phyloP scores from a whole-genome alignment of 2,888 invertebrate species.

The Eilema griseolum region DNA sequence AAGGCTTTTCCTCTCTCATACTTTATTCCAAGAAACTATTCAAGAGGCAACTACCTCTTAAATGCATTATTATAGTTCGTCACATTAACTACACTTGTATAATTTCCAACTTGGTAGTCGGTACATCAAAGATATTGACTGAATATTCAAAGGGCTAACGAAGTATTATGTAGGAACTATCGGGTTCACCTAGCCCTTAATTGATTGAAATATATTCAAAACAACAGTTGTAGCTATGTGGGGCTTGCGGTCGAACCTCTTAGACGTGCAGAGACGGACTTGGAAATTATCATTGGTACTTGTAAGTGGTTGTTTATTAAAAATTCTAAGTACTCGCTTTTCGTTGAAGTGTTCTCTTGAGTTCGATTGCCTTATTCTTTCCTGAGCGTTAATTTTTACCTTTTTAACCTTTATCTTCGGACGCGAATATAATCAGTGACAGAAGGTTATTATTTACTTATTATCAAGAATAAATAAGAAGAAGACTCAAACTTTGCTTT shows the following conservation, averaged over 20 bases:
- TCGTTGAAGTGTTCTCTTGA: too few species aligned
- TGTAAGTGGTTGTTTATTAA: not conserved
- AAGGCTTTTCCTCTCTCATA: too few species aligned
- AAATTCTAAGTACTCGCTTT: not conserved
- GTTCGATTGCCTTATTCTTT: too few species aligned
- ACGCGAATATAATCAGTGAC: too few species aligned
- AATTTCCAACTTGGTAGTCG: slow-evolving; percentile 35
- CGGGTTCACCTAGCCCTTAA: slow-evolving; percentile 70
- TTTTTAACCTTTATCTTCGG: too few species aligned
- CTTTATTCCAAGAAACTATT: not conserved
- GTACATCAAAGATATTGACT: slow-evolving; percentile 77
- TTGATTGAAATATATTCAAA: slow-evolving; percentile 83
- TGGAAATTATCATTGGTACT: not conserved
- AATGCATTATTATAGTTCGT: not conserved
- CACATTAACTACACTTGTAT: slow-evolving; percentile 29
- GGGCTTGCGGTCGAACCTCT: slow-evolving; percentile 56
- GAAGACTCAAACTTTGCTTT: too few species aligned
- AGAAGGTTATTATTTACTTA: too few species aligned
- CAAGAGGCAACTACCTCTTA: not conserved
- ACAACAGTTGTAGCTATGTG: slow-evolving; percentile 65
- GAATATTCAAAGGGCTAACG: slow-evolving; percentile 79
- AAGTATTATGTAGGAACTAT: slow-evolving; percentile 70
- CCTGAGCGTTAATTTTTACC: too few species aligned
- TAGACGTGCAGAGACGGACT: slow-evolving; percentile 53
- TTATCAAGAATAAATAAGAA: too few species aligned